Conservation (phyloP, 2,888 invertebrate genomes). For the Coelopa pilipes region DNA sequence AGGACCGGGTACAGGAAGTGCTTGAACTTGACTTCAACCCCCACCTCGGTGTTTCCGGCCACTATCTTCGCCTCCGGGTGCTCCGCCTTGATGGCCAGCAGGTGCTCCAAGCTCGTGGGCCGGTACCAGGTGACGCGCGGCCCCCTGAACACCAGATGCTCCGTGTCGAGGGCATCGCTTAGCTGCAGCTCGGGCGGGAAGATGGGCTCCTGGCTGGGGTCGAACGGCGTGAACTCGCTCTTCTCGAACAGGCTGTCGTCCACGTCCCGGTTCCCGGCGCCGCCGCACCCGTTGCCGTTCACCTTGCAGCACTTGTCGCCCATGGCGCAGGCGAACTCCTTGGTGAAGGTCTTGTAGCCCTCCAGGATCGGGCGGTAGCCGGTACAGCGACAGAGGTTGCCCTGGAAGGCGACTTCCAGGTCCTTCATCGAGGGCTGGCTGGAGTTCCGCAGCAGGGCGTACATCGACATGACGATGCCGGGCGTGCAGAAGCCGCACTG, state of each 20-base stretch:
- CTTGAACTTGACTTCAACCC: conserved; percentile 91
- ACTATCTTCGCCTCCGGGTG: conserved; percentile 80
- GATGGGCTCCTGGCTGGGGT: conserved; percentile 87
- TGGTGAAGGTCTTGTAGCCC: conserved; percentile 86
- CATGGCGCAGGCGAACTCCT: conserved; percentile 74
- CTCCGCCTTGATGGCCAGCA: conserved; percentile 75
- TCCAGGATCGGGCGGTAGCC: conserved; percentile 94
- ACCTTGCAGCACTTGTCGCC: conserved; percentile 76
- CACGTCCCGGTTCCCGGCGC: conserved; percentile 38
- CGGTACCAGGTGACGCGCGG: conserved; percentile 80
- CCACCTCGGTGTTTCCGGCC: conserved; percentile 92
- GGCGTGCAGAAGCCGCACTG: conserved; percentile 97
- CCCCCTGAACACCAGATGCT: conserved; percentile 73
- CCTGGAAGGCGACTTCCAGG: conserved; percentile 84
- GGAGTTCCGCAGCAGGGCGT: conserved; percentile 81
- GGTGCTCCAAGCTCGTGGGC: conserved; percentile 74
- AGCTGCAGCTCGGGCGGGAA: conserved; percentile 89
- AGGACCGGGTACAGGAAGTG: conserved; percentile 82
- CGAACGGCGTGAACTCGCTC: conserved; percentile 76
- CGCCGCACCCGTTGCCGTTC: conserved; percentile 48
- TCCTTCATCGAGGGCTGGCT: conserved; percentile 79
- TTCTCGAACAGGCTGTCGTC: conserved; percentile 70
- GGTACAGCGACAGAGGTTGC: conserved; percentile 90
- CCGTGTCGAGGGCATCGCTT: conserved; percentile 69
- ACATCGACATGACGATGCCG: conserved; percentile 98